These are phyloP conservation scores for Ericerus pela DNA, from an alignment of 1,140 invertebrate genomes.

Conservation along the genomic window DNA sequence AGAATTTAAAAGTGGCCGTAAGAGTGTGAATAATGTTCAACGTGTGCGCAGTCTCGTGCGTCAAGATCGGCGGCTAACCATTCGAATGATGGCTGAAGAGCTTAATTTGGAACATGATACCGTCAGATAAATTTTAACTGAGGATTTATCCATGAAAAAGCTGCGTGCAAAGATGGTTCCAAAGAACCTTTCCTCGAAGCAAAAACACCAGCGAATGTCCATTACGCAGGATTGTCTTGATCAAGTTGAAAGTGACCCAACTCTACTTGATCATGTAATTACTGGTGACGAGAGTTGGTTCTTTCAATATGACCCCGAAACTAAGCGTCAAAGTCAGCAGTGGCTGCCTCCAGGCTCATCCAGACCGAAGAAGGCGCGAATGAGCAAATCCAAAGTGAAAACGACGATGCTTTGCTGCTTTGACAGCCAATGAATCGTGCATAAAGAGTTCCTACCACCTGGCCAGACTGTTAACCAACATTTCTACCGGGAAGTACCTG, in stretches of 20 bases:
- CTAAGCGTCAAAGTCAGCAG: constrained; percentile 19
- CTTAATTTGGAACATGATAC: not conserved
- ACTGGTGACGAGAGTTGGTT: constrained; percentile 22
- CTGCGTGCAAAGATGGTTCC: not conserved
- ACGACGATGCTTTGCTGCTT: constrained; percentile 12
- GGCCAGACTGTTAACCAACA: constrained; percentile 22
- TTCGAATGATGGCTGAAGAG: not conserved
- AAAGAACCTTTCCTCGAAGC: constrained; percentile 7
- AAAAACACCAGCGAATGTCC: constrained; percentile 14
- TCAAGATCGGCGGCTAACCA: not conserved
- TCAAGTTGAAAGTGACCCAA: constrained; percentile 14
- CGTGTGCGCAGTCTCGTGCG: constrained; percentile 1
- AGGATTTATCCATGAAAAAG: not conserved
- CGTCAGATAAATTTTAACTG: constrained; percentile 1
- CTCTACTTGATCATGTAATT: constrained; percentile 13
- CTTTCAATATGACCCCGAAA: constrained; percentile 20
- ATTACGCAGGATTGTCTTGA: constrained; percentile 14
- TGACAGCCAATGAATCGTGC: not conserved
- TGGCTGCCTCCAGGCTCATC: constrained; percentile 12
- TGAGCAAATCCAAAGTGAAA: constrained; percentile 18
- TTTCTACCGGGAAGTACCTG: not conserved
- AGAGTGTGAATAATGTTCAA: constrained; percentile 14
- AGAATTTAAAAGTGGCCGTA: constrained; percentile 13
- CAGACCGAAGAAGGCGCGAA: constrained; percentile 16
- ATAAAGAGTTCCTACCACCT: constrained; percentile 25